Percentiles rank a stretch among this genome's conserved stretches.
phyloP scores from a whole-genome alignment of 2,888 invertebrate species.

The Bimastos eiseni region DNA sequence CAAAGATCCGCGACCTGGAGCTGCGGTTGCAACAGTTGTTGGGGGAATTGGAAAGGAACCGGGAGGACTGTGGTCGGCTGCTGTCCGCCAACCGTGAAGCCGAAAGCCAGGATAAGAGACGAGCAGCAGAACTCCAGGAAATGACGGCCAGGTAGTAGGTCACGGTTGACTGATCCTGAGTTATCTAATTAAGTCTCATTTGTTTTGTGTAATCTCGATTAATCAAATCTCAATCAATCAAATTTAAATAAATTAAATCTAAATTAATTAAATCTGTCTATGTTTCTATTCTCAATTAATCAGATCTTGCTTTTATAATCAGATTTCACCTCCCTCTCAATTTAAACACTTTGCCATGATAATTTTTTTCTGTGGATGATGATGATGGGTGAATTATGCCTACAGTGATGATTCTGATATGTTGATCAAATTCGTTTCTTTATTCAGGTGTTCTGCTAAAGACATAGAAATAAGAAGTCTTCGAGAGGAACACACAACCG shows the following conservation, averaged over 20 bases:
- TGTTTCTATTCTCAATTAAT: too few relatives aligned
- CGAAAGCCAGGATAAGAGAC: not conserved
- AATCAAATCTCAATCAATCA: too few relatives aligned
- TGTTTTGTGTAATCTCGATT: too few relatives aligned
- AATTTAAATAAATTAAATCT: too few relatives aligned
- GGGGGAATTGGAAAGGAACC: not conserved
- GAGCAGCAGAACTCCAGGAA: not conserved
- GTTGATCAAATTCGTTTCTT: not conserved
- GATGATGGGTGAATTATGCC: too few relatives aligned
- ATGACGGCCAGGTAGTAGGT: not conserved
- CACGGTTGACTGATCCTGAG: not conserved
- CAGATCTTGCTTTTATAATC: too few relatives aligned
- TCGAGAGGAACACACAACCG: not conserved
- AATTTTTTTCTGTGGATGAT: too few relatives aligned
- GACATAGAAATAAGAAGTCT: not conserved
- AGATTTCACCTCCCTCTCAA: too few relatives aligned
- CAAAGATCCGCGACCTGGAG: not conserved
- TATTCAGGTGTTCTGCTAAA: conserved; percentile 7
- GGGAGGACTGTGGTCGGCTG: not conserved
- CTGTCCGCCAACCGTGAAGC: not conserved
- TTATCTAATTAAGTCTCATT: not conserved
- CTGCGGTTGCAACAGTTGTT: not conserved
- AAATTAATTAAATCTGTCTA: too few relatives aligned
- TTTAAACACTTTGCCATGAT: too few relatives aligned
- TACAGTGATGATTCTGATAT: not conserved